phyloP scores from a whole-genome alignment of 2,888 invertebrate species.

The Hoplodrina blanda region DNA sequence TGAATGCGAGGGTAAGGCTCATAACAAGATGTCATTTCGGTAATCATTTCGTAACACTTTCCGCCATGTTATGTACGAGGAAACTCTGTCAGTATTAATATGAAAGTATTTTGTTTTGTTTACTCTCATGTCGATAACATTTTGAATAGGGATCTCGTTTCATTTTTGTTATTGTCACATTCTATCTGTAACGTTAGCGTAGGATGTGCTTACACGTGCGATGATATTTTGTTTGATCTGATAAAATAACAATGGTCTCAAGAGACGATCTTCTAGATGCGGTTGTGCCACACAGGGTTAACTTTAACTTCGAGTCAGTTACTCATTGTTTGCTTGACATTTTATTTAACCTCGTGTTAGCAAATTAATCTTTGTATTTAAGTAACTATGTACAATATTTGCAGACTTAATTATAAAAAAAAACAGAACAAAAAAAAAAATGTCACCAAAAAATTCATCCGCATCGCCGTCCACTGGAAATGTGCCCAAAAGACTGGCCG shows the following conservation, averaged over 20 bases:
- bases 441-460: too few relatives aligned
- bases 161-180: background rate
- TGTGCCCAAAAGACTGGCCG: too few relatives aligned
- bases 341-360: too few relatives aligned
- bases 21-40: constrained; percentile 36
- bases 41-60: constrained; percentile 35
- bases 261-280: too few relatives aligned
- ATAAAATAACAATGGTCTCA: background rate
- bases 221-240: background rate
- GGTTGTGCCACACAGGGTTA: too few relatives aligned
- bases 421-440: too few relatives aligned
- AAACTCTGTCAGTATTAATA: constrained; percentile 22
- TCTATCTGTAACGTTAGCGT: background rate
- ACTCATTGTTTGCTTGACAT: too few relatives aligned
- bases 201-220: background rate
- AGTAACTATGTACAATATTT: too few relatives aligned
- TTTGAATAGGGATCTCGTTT: background rate
- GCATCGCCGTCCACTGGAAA: too few relatives aligned
- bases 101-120: constrained; percentile 19
- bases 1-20: constrained; percentile 17
- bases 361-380: too few relatives aligned
- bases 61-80: constrained; percentile 8
- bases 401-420: too few relatives aligned
- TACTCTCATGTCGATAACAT: constrained; percentile 4
- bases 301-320: too few relatives aligned